Evolutionary conservation across 2,113 vertebrate genomes (phyloP).

Genomic region (Noctilio leporinus): DNA sequence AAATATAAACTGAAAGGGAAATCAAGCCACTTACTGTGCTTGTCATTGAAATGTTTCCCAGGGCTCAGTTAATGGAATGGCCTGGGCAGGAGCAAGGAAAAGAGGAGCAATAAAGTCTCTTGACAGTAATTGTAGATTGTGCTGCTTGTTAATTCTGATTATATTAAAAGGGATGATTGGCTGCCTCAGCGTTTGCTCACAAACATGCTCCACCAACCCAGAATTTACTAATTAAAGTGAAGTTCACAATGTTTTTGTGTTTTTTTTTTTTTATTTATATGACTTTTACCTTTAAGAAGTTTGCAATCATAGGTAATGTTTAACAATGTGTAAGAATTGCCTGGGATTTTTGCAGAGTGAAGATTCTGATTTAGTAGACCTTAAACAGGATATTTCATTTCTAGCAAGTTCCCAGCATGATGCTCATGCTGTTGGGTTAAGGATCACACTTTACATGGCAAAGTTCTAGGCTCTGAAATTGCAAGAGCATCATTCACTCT

Average conservation of each 20-base stretch:
- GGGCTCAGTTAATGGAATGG: constrained; percentile 38
- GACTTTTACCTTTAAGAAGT: constrained; percentile 30
- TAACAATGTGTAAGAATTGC: not conserved
- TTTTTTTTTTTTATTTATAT: not conserved
- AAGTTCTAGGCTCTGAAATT: not conserved
- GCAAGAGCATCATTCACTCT: not conserved
- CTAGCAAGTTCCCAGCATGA: not conserved
- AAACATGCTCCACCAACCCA: not conserved
- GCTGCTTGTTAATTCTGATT: constrained; percentile 42
- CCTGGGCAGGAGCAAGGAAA: not conserved
- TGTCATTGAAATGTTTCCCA: constrained; percentile 51
- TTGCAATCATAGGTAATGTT: not conserved
- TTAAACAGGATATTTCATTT: not conserved
- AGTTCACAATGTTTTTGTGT: not conserved
- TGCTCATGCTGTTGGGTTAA: not conserved
- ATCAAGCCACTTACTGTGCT: constrained; percentile 56
- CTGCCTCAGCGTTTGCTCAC: not conserved
- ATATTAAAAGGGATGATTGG: constrained; percentile 11
- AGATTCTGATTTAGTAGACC: not conserved
- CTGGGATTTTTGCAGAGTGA: not conserved
- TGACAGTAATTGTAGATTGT: constrained; percentile 24
- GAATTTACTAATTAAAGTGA: not conserved
- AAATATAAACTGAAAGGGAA: constrained; percentile 64
- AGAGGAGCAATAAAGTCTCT: constrained; percentile 45
- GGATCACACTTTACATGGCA: not conserved